Percentiles rank a stretch among this genome's conserved stretches.
These are phyloP conservation scores for Chamaea fasciata DNA, from an alignment of 2,113 vertebrate genomes.

Conservation along the genomic window DNA sequence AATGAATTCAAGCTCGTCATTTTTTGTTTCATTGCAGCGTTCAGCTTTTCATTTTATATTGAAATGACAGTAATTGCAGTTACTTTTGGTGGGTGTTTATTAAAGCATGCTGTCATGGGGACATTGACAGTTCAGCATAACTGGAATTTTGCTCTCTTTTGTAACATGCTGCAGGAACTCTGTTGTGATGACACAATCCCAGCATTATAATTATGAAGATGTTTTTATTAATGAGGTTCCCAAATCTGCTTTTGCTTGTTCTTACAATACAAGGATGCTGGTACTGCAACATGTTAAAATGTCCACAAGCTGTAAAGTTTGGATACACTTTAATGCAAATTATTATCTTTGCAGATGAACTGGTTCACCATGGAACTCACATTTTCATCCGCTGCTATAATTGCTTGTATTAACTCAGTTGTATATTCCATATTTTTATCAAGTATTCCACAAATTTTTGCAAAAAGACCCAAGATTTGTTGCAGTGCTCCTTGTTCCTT, in stretches of 20 bases:
- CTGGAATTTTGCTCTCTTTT: not conserved
- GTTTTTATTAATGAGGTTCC: not conserved
- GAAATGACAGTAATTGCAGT: not conserved
- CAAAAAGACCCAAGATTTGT: not conserved
- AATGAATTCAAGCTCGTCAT: not conserved
- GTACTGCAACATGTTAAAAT: not conserved
- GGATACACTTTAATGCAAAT: not conserved
- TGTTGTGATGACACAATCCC: not conserved
- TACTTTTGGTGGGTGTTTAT: not conserved
- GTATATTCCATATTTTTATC: not conserved
- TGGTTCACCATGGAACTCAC: not conserved
- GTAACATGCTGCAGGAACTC: not conserved
- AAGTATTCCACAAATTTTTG: not conserved
- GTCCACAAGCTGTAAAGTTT: not conserved
- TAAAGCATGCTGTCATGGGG: not conserved
- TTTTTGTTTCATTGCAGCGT: not conserved
- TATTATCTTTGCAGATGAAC: not conserved
- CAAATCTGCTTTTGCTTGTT: not conserved
- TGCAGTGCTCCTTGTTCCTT: not conserved
- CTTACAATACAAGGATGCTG: not conserved
- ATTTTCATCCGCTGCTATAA: not conserved
- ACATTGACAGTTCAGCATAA: not conserved
- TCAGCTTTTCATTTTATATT: not conserved
- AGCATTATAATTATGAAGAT: not conserved
- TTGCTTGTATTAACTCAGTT: not conserved